These are phyloP conservation scores for Atherinosoma microstoma DNA, from an alignment of 2,797 vertebrate species.

Conservation along the genomic window DNA sequence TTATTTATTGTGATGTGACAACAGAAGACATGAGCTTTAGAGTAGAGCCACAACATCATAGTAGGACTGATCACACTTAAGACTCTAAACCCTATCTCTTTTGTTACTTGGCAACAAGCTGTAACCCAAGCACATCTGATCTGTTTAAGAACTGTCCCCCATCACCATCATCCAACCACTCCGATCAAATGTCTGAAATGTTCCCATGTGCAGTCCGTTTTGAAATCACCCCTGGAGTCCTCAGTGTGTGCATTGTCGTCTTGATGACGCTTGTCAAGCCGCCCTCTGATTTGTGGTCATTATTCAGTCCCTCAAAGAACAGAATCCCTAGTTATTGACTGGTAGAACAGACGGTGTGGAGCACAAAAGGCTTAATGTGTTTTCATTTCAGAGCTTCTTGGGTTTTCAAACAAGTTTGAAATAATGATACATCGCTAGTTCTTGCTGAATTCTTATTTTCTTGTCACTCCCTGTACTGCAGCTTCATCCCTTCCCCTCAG, in stretches of 20 bases:
- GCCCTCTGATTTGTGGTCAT: slow-evolving; percentile 37
- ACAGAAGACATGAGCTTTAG: background rate
- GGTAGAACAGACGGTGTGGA: slow-evolving; percentile 16
- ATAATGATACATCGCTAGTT: slow-evolving; percentile 29
- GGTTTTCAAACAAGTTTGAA: slow-evolving; percentile 33
- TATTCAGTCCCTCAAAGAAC: slow-evolving; percentile 34
- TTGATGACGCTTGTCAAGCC: slow-evolving; percentile 33
- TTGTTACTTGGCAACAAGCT: slow-evolving; percentile 79
- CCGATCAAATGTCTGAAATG: slow-evolving; percentile 15
- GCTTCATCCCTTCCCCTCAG: slow-evolving; percentile 1
- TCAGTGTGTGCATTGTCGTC: slow-evolving; percentile 23
- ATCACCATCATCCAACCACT: background rate
- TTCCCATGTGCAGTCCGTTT: slow-evolving; percentile 35
- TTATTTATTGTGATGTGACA: slow-evolving; percentile 7
- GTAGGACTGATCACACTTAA: slow-evolving; percentile 40
- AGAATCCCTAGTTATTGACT: slow-evolving; percentile 46
- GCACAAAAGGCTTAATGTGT: slow-evolving; percentile 31
- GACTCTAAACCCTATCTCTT: slow-evolving; percentile 45
- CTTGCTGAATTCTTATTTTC: slow-evolving; percentile 47
- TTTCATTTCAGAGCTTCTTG: slow-evolving; percentile 38
- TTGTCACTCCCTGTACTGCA: slow-evolving; percentile 39
- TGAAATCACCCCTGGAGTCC: slow-evolving; percentile 1
- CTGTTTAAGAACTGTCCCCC: slow-evolving; percentile 29
- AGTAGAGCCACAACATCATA: slow-evolving; percentile 21
- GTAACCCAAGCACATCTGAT: slow-evolving; percentile 56